phyloP scores from a whole-genome alignment of 2,888 invertebrate genomes.

The Flexamia atlantica region DNA sequence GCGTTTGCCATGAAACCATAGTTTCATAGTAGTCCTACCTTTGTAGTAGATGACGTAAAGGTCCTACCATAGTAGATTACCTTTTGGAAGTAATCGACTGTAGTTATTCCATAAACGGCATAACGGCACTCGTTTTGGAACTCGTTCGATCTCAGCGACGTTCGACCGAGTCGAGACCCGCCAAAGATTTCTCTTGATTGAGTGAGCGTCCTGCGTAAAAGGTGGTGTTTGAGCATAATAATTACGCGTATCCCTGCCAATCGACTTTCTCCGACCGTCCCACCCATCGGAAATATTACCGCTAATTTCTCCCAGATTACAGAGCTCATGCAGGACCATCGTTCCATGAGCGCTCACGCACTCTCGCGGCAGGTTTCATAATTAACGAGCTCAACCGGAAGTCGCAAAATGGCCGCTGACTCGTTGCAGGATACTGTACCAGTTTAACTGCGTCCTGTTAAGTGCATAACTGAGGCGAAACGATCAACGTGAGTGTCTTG shows the following conservation, averaged over 20 bases:
- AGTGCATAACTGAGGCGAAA: constrained; percentile 18
- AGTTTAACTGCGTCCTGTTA: background rate
- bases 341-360: background rate
- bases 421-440: too few species aligned
- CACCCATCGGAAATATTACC: background rate
- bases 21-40: too few species aligned
- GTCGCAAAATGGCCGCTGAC: constrained; percentile 28
- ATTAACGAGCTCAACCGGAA: constrained; percentile 27
- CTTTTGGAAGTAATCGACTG: too few species aligned
- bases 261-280: constrained; percentile 22
- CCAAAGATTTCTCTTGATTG: background rate
- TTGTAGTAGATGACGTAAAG: too few species aligned
- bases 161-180: too few species aligned
- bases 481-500: background rate
- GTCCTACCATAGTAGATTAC: too few species aligned
- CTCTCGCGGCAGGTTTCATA: constrained; percentile 20
- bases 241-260: background rate
- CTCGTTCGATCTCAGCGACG: too few species aligned
- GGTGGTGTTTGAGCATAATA: constrained; percentile 23
- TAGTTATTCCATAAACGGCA: too few species aligned
- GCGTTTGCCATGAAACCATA: too few species aligned
- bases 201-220: background rate
- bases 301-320: constrained; percentile 32
- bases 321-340: background rate
- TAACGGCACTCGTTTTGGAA: too few species aligned